Evolutionary conservation across 2,888 invertebrate genomes (phyloP).

Genomic region (Prosapia bicincta): DNA sequence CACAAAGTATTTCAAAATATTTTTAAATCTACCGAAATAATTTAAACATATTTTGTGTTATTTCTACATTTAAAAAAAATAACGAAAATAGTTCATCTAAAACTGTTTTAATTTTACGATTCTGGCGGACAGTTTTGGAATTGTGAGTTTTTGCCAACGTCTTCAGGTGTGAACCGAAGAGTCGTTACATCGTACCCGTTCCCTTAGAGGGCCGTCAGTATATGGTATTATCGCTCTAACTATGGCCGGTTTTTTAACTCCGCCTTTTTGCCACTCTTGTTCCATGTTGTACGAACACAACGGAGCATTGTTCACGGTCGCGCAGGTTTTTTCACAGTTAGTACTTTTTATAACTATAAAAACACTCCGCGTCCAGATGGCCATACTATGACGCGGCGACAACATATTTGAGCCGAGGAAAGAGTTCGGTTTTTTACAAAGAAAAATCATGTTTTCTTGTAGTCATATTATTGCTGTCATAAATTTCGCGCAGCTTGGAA

Average conservation of each 20-base stretch:
- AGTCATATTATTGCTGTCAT: not conserved
- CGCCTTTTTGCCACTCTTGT: not conserved
- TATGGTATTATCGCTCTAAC: not conserved
- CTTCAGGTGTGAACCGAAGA: no score
- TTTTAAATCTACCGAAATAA: no score
- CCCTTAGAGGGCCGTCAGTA: not conserved
- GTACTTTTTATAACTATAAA: not conserved
- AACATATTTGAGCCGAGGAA: not conserved
- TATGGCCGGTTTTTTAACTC: not conserved
- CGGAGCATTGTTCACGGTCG: not conserved
- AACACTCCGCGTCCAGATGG: not conserved
- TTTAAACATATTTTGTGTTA: no score
- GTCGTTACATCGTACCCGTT: no score
- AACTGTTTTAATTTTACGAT: no score
- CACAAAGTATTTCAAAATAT: no score
- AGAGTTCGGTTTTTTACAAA: not conserved
- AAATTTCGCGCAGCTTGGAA: not conserved
- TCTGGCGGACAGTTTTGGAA: no score
- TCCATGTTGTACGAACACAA: not conserved
- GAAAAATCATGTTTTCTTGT: not conserved
- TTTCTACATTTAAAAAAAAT: no score
- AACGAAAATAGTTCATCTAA: no score
- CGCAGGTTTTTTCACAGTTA: not conserved
- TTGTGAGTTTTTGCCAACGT: no score
- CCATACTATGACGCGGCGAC: not conserved